Conservation (phyloP, 2,113 vertebrate species). For the Myotis brandtii region DNA sequence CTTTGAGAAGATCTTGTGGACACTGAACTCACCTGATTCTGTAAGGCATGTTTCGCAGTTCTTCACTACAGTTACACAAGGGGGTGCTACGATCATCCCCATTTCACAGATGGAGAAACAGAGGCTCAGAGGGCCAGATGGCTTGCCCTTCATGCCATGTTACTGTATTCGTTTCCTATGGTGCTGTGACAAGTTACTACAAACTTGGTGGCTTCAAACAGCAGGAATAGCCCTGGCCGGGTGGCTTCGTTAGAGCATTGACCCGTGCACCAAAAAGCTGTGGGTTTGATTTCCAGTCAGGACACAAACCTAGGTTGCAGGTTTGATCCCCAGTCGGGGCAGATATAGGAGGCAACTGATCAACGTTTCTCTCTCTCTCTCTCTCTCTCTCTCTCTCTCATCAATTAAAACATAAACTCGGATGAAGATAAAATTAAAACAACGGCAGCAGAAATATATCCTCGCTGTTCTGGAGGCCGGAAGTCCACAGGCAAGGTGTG, state of each 20-base stretch:
- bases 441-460: not conserved
- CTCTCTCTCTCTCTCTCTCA: no score
- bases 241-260: no score
- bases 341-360: no score
- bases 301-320: no score
- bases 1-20: not conserved
- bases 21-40: not conserved
- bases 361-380: no score
- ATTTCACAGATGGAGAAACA: not conserved
- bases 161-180: not conserved
- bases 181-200: not conserved
- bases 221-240: no score
- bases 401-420: no score
- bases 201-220: not conserved
- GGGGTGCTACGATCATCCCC: rapidly evolving
- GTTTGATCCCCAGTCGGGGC: no score
- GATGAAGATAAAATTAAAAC: no score
- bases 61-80: rapidly evolving
- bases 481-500: not conserved
- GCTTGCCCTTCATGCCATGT: not conserved
- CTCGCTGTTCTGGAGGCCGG: not conserved
- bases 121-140: not conserved
- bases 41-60: not conserved
- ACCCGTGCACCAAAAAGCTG: no score
- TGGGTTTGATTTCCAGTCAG: no score